Conservation (phyloP, 1,140 invertebrate genomes). For the Drosophila takahashii region DNA sequence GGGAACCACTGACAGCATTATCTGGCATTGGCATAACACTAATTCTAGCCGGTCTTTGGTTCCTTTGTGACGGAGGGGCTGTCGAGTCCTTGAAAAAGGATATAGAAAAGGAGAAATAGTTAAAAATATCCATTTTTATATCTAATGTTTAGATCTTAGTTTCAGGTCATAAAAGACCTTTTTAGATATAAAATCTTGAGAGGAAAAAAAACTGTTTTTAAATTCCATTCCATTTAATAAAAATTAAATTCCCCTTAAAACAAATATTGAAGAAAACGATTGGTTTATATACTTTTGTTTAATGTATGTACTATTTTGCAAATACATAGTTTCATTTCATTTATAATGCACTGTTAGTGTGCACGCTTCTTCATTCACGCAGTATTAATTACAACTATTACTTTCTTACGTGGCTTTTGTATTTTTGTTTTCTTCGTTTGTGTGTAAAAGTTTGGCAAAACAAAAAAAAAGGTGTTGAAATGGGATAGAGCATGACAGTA, state of each 20-base stretch:
- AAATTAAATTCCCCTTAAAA: background rate
- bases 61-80: conserved; percentile 54
- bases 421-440: conserved; percentile 28
- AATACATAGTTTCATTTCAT: conserved; percentile 69
- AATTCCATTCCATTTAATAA: too few relatives aligned
- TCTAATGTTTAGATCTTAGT: background rate
- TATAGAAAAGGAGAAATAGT: conserved; percentile 9
- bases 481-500: conserved; percentile 46
- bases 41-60: conserved; percentile 72
- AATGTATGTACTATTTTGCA: conserved; percentile 77
- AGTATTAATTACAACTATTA: conserved; percentile 59
- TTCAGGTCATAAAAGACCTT: background rate
- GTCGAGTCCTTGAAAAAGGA: background rate
- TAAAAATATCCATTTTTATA: background rate
- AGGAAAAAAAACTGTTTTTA: too few relatives aligned
- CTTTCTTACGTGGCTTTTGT: conserved; percentile 48
- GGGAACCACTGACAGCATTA: conserved; percentile 55
- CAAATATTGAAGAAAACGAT: conserved; percentile 1
- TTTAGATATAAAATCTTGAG: too few relatives aligned
- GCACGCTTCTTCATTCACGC: conserved; percentile 43
- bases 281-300: conserved; percentile 64
- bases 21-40: conserved; percentile 66
- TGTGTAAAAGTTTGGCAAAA: conserved; percentile 48
- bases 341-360: conserved; percentile 70
- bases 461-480: conserved; percentile 28